Evolutionary conservation across 2,888 invertebrate genomes (phyloP), one percentile per base, ranked within the genome.

Genomic region (Phania funesta): DNA sequence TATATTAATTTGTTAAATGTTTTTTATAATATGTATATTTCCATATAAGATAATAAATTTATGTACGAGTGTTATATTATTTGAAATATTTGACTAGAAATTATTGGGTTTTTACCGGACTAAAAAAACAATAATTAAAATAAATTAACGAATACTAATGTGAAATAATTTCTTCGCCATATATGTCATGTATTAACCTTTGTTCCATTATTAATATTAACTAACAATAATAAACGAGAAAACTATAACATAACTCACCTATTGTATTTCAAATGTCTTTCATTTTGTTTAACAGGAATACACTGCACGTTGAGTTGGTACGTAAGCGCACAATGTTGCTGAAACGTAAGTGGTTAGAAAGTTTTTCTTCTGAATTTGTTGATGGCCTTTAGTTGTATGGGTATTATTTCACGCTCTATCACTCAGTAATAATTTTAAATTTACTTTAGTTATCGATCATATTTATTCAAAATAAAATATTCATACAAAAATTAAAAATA

Each of bases 141-240:
- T 22, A 22, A 24, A 38, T 32, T 1, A 44, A 62, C 8, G 3
- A 62, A 62, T 13, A 62, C 18, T 41, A 60, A 73, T 46, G 44
- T 64, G 32, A 54, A 54, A 46, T 46, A 64, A 22, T 32, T 74
- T 71, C 56, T 56, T 41, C 35, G 58, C 68, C 80, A 80, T 75
- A 64, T 70, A 75, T 70, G 64, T 75, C 80, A 65, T 75, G 54
- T 75, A 74, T 68, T 48, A 62, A 50, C 68, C 58, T 70, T 20
- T 80, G 76, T 80, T 76, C 58, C 75, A 80, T 76, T 60, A 76
- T 60, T 60, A 76, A 65, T 46, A 79, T 35, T 58, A 74, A 73
- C 38, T 62, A 60, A 74, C 16, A 41, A 35, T 46, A 77, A 54
- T 64, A 74, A 48, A 58, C 0, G 41, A 58, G 3, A 50, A 75